These are phyloP conservation scores for Balearica regulorum DNA, from an alignment of 2,797 vertebrate genomes.

Conservation along the genomic window DNA sequence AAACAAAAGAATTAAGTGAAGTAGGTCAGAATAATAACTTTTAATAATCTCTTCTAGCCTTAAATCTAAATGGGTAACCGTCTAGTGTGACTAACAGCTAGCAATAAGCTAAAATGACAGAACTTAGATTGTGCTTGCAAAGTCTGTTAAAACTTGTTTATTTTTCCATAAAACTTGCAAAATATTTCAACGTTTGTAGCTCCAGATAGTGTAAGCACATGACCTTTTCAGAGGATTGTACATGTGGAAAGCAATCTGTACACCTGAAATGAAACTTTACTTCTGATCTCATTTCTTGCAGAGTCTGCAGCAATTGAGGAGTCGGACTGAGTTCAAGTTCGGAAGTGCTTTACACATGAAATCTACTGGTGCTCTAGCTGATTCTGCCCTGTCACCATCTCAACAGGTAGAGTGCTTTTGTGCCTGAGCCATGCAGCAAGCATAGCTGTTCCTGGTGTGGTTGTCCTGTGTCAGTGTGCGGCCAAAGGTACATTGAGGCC, in stretches of 20 bases:
- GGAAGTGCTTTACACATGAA: constrained; percentile 61
- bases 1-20: background rate
- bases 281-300: constrained; percentile 44
- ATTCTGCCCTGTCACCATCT: background rate
- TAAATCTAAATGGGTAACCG: background rate
- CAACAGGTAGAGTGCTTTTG: constrained; percentile 57
- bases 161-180: background rate
- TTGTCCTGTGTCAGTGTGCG: background rate
- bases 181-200: background rate
- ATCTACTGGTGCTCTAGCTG: constrained; percentile 39
- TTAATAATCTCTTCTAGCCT: background rate
- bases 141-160: background rate
- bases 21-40: constrained; percentile 9
- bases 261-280: background rate
- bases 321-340: constrained; percentile 15
- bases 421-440: constrained; percentile 2
- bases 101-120: background rate
- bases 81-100: background rate
- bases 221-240: background rate
- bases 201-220: background rate
- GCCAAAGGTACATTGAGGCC: background rate
- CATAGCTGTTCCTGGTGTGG: background rate
- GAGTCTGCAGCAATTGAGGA: constrained; percentile 1
- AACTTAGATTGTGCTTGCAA: background rate
- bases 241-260: background rate